Evolutionary conservation across 92 coral and sea anemone genomes (phyloP).

Genomic region (Heliopora coerulea): DNA sequence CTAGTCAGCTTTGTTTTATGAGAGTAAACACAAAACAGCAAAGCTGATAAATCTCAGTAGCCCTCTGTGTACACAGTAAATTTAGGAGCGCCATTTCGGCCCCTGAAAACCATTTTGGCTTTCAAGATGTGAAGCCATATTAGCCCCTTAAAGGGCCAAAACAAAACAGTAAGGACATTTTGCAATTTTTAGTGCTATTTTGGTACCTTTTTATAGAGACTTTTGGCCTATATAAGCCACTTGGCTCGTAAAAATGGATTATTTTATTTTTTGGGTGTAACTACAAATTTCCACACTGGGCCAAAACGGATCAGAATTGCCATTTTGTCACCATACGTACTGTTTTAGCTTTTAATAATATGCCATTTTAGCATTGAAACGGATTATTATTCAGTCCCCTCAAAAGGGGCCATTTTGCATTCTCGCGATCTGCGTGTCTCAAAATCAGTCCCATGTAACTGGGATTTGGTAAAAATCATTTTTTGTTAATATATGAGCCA

Average conservation of each 20-base stretch:
- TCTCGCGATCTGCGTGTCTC: not conserved
- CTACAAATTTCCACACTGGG: not conserved
- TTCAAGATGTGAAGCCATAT: conserved; percentile 22
- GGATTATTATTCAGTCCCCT: not conserved
- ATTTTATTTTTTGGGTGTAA: too few species aligned
- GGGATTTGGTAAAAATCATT: not conserved
- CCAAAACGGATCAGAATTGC: conserved; percentile 2
- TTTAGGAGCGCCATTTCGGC: conserved; percentile 33
- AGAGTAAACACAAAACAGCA: too few species aligned
- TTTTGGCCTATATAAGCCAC: not conserved
- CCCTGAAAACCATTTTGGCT: conserved; percentile 38
- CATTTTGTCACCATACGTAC: not conserved
- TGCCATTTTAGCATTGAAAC: too few species aligned
- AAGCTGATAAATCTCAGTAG: too few species aligned
- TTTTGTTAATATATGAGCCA: not conserved
- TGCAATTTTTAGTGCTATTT: conserved; percentile 16
- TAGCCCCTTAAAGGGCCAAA: conserved; percentile 35
- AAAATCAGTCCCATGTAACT: conserved; percentile 5
- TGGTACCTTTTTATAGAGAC: not conserved
- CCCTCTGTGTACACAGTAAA: conserved; percentile 46
- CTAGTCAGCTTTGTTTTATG: too few species aligned
- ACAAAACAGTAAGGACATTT: conserved; percentile 20
- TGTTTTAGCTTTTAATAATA: too few species aligned
- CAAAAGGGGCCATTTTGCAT: conserved; percentile 1
- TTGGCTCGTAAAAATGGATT: too few species aligned